Evolutionary conservation across 2,888 invertebrate genomes (phyloP).

Genomic region (Acleris sparsana): DNA sequence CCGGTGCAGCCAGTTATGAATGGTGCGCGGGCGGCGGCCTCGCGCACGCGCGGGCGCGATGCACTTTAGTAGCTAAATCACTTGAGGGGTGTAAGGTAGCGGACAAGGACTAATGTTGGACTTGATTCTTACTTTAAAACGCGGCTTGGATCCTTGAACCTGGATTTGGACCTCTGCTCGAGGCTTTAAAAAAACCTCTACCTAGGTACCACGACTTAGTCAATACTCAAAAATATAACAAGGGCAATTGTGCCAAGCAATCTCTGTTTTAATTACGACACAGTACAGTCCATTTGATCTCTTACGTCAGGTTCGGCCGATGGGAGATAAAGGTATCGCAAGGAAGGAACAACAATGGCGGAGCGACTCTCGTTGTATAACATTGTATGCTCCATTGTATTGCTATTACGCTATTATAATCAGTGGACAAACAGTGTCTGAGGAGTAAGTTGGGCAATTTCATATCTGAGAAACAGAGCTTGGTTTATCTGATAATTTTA

Average conservation of each 20-base stretch:
- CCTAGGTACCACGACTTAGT: too few relatives aligned
- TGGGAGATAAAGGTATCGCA: slow-evolving; percentile 46
- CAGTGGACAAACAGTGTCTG: not conserved
- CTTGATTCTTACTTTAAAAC: too few relatives aligned
- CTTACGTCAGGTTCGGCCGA: slow-evolving; percentile 41
- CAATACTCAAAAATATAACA: too few relatives aligned
- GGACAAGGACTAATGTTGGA: too few relatives aligned
- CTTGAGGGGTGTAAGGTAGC: too few relatives aligned
- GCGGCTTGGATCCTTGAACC: too few relatives aligned
- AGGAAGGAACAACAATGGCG: slow-evolving; percentile 43
- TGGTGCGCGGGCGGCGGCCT: slow-evolving; percentile 33
- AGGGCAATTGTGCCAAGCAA: too few relatives aligned
- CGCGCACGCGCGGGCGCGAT: slow-evolving; percentile 22
- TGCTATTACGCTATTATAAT: slow-evolving; percentile 13
- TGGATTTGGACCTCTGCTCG: too few relatives aligned
- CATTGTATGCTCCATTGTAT: slow-evolving; percentile 34
- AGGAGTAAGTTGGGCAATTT: too few relatives aligned
- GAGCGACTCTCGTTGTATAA: slow-evolving; percentile 40
- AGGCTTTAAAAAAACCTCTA: too few relatives aligned
- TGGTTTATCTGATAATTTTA: too few relatives aligned
- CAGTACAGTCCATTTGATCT: slow-evolving; percentile 27
- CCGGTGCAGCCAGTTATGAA: slow-evolving; percentile 26
- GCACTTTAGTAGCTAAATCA: slow-evolving; percentile 5
- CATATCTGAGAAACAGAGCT: too few relatives aligned
- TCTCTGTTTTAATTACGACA: not conserved